Evolutionary conservation across 2,113 vertebrate species (phyloP).

Genomic region (Zosterops borbonicus): DNA sequence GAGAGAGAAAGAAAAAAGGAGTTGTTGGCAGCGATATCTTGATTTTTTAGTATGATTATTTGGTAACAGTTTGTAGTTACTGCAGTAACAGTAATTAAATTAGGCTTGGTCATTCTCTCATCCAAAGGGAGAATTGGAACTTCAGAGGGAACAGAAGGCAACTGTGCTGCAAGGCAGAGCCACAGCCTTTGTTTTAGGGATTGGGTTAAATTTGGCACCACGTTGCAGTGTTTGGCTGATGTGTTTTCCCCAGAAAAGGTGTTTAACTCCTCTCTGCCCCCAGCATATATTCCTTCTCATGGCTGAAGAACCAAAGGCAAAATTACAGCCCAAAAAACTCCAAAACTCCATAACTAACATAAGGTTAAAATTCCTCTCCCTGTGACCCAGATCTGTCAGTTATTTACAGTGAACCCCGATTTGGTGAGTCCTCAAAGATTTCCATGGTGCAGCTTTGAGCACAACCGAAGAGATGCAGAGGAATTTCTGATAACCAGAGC

Average conservation of each 20-base stretch:
- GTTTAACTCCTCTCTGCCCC: background rate
- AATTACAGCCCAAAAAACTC: background rate
- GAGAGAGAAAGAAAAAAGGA: background rate
- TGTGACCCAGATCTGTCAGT: background rate
- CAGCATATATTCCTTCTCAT: background rate
- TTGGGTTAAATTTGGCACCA: background rate
- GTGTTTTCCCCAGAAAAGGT: background rate
- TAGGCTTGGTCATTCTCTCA: constrained; percentile 16
- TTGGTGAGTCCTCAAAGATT: background rate
- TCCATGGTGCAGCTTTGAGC: background rate
- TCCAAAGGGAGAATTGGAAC: background rate
- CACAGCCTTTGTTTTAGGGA: background rate
- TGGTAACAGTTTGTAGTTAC: constrained; percentile 19
- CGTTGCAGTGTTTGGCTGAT: background rate
- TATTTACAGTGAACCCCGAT: rapidly evolving
- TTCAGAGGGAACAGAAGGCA: constrained; percentile 7
- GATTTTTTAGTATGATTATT: background rate
- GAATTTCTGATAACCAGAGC: background rate
- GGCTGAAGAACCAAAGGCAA: background rate
- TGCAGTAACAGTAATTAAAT: constrained; percentile 44
- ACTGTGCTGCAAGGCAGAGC: constrained; percentile 26
- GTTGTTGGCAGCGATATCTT: constrained; percentile 2
- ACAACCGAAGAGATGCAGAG: rapidly evolving
- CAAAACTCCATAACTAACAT: too few relatives aligned
- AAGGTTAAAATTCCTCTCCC: background rate